A percentile compares a stretch with the other conserved stretches of the same genome.
These are phyloP conservation scores for Sericinus montela DNA, from an alignment of 2,888 invertebrate species.

Conservation along the genomic window DNA sequence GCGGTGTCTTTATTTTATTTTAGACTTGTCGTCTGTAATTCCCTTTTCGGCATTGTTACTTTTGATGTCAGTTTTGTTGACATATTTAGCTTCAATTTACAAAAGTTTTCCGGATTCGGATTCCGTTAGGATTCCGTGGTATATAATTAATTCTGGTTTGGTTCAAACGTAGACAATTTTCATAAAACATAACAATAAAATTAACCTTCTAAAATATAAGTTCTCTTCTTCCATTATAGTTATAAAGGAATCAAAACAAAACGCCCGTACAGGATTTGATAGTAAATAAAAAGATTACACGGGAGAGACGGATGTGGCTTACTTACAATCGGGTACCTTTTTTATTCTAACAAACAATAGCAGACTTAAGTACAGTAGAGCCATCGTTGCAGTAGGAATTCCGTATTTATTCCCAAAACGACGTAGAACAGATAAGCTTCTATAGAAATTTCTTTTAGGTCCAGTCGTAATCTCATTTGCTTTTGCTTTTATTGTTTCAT, in stretches of 20 bases:
- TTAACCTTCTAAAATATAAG: too few species aligned
- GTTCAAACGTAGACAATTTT: too few species aligned
- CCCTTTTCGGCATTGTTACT: constrained; percentile 17
- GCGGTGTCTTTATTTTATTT: constrained; percentile 32
- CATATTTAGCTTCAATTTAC: constrained; percentile 14
- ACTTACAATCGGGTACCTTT: constrained; percentile 51
- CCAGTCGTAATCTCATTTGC: constrained; percentile 65
- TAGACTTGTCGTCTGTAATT: constrained; percentile 21
- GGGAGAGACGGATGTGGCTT: constrained; percentile 35
- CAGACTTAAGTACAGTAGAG: constrained; percentile 55
- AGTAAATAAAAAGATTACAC: constrained; percentile 62
- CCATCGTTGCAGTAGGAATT: constrained; percentile 57
- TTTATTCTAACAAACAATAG: constrained; percentile 67
- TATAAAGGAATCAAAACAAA: constrained; percentile 28
- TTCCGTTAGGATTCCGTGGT: too few species aligned
- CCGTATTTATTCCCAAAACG: constrained; percentile 64
- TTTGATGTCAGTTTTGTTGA: constrained; percentile 18
- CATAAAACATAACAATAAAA: too few species aligned
- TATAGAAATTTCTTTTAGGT: constrained; percentile 67
- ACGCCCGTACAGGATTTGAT: constrained; percentile 45
- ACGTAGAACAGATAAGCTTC: constrained; percentile 65
- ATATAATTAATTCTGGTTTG: too few species aligned
- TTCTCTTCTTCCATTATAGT: too few species aligned
- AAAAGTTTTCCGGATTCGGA: not conserved
- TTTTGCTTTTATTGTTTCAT: constrained; percentile 66